phyloP scores from a whole-genome alignment of 1,140 invertebrate species.

The Micrasema minimum region DNA sequence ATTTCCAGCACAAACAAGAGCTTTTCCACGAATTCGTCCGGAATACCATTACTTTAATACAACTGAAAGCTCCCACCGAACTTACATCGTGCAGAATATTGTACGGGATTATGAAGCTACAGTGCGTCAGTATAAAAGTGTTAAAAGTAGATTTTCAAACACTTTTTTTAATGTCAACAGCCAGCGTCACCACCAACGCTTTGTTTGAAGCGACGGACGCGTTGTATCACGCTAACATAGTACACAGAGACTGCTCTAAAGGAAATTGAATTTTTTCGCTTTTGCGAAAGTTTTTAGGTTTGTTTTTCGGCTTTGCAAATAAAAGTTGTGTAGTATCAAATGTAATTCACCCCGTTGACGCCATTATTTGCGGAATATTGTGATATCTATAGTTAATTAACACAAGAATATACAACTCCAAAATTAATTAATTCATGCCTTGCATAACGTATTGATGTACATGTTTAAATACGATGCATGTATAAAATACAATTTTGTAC shows the following conservation, averaged over 20 bases:
- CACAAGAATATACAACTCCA: too few relatives aligned
- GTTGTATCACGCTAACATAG: not conserved
- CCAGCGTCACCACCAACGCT: not conserved
- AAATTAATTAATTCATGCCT: too few relatives aligned
- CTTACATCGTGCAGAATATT: not conserved
- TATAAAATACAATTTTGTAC: too few relatives aligned
- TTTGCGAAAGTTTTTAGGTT: not conserved
- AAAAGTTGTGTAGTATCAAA: too few relatives aligned
- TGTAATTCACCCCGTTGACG: too few relatives aligned
- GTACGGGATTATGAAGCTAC: too few relatives aligned
- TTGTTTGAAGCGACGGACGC: slow-evolving; percentile 1
- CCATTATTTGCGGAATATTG: too few relatives aligned
- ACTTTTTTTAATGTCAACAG: slow-evolving; percentile 14
- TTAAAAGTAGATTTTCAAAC: not conserved
- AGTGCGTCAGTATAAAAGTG: not conserved
- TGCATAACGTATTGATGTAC: too few relatives aligned
- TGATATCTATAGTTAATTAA: too few relatives aligned
- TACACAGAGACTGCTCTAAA: not conserved
- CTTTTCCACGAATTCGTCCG: slow-evolving; percentile 11
- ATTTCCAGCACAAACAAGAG: not conserved
- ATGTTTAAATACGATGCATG: too few relatives aligned
- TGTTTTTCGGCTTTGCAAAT: not conserved
- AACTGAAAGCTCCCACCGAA: not conserved
- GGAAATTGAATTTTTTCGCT: slow-evolving; percentile 22
- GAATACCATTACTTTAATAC: not conserved